Conservation (phyloP, 2,797 vertebrate genomes). For the Acanthis flammea region DNA sequence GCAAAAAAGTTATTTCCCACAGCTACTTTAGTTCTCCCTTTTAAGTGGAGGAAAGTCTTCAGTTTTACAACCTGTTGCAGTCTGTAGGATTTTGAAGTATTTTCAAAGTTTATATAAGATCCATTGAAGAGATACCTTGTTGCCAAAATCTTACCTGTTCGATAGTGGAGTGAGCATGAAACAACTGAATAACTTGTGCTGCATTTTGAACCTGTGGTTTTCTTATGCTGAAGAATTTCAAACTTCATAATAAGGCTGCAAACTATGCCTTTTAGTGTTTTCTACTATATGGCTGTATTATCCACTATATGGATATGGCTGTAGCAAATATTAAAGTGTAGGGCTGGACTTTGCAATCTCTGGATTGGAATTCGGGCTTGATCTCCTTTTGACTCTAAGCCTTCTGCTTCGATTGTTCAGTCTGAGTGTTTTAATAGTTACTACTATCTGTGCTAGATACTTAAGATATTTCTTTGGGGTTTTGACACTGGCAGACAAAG, state of each 20-base stretch:
- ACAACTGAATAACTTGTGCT: background rate
- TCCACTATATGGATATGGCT: background rate
- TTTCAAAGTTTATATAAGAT: background rate
- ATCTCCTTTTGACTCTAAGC: slow-evolving; percentile 5
- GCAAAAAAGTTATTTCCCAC: background rate
- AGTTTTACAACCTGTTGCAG: background rate
- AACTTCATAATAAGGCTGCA: background rate
- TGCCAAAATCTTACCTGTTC: background rate
- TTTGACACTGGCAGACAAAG: slow-evolving; percentile 13
- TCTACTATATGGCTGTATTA: background rate
- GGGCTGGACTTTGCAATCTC: background rate
- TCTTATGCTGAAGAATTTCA: background rate
- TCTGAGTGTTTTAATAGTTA: slow-evolving; percentile 39
- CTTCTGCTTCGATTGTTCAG: background rate
- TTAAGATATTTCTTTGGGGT: background rate
- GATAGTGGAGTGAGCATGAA: background rate
- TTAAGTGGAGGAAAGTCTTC: background rate
- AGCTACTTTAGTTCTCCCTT: background rate
- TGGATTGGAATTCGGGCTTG: background rate
- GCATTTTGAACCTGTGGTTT: background rate
- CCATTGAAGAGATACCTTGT: background rate
- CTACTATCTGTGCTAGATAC: background rate
- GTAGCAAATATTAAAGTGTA: background rate
- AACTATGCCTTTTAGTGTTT: background rate
- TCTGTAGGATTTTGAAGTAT: background rate